Evolutionary conservation across 2,797 vertebrate genomes (phyloP).

Genomic region (Halcyon smyrnensis): DNA sequence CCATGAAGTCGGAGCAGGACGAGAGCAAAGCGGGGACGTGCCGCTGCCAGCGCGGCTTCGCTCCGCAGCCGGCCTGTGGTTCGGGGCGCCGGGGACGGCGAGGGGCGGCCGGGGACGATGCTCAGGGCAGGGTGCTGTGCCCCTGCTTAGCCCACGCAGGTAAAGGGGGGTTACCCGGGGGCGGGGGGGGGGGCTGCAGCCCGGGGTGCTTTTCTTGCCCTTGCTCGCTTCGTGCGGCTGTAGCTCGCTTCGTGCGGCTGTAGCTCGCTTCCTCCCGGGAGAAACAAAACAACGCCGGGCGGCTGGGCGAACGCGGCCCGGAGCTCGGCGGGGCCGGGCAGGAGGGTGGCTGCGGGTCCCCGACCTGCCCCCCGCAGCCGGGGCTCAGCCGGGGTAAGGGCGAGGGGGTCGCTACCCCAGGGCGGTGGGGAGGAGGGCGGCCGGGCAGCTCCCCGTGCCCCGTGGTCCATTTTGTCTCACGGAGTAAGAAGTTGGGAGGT

Average conservation of each 20-base stretch:
- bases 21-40: not conserved
- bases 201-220: not conserved
- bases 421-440: too few relatives aligned
- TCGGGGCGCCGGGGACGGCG: not conserved
- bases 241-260: not conserved
- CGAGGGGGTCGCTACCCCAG: not conserved
- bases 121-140: not conserved
- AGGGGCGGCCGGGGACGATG: not conserved
- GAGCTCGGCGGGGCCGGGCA: not conserved
- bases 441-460: not conserved
- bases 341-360: not conserved
- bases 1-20: conserved; percentile 32
- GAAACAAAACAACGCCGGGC: not conserved
- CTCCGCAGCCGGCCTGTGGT: not conserved
- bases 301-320: not conserved
- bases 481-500: not conserved
- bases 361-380: rapidly evolving
- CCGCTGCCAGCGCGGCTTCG: not conserved
- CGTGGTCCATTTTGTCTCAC: not conserved
- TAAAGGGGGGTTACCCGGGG: not conserved
- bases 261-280: not conserved
- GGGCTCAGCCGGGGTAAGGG: rapidly evolving
- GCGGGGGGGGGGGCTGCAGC: not conserved
- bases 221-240: not conserved
- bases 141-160: not conserved